Base-by-base conservation (phyloP, 2,888 invertebrate species). In the Gastrophysa polygoni region DNA sequence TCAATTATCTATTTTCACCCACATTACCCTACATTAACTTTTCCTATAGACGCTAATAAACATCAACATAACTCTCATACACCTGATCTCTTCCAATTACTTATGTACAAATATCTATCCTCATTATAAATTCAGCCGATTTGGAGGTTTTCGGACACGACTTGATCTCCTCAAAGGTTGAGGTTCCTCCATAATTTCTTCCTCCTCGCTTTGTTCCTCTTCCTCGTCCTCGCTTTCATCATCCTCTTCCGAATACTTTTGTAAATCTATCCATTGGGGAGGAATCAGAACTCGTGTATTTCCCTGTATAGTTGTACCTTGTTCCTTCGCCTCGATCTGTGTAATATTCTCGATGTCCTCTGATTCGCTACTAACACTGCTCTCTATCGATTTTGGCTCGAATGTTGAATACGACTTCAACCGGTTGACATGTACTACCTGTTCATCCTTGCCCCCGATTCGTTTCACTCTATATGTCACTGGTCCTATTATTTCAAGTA, bases 341-440 rank as follows among this genome's bases (percentile, higher is more conserved):
- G 17, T 18, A 18, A 10, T 20, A 18, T 46, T 10, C 10, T 18
- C 21, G 17, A 18, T 46, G 17, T 18, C n/a, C n/a, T n/a, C 10
- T 46, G 7, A 17, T 11, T 11, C 18, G 21, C 18, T 21, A 18
- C 21, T 20, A 20, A 1, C 18, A 8, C 11, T 10, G 10, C 18
- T 21, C n/a, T 46, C 46, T 18, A 11, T 7, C 8, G n/a, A 4
- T 18, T 46, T 3, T 8, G 18, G 11, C 18, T 46, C 21, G n/a
- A 18, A 46, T 20, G 11, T 47, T 16, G 17, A 21, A 7, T 57
- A 47, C 32, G 17, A 18, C 16, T 61, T 56, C 18, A 61, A 28
- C n/a, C 60, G 43, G 18, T 67, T 64, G 10, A 59, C 57, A 24
- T 69, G 67, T n/a, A 66, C 64, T 17, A 64, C 29, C 6, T 61